phyloP scores from a whole-genome alignment of 2,113 vertebrate species.

The Stictonetta naevosa region DNA sequence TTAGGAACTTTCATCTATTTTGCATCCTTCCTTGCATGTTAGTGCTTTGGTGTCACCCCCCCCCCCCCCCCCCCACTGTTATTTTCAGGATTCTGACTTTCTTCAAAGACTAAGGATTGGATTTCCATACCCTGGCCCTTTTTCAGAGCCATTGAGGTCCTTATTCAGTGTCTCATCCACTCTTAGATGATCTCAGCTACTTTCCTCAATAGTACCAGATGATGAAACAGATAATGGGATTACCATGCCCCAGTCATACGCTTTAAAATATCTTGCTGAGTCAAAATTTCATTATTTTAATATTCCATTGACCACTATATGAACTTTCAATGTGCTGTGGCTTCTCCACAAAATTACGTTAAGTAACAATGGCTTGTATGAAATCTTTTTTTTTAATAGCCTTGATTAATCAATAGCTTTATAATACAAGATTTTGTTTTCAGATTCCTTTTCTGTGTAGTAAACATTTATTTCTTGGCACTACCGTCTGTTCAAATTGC shows the following conservation, averaged over 20 bases:
- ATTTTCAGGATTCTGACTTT: not conserved
- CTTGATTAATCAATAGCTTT: not conserved
- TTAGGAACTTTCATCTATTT: not conserved
- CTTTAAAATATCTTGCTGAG: not conserved
- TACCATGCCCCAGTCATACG: not conserved
- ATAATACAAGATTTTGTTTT: not conserved
- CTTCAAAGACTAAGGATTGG: not conserved
- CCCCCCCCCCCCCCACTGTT: not conserved
- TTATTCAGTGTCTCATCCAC: not conserved
- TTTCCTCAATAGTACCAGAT: not conserved
- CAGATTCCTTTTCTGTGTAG: not conserved
- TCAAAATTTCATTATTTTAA: slow-evolving; percentile 50
- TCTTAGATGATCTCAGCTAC: not conserved
- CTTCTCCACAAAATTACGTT: slow-evolving; percentile 6
- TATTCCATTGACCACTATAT: not conserved
- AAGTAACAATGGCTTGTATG: not conserved
- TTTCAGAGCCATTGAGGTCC: not conserved
- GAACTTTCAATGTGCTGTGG: not conserved
- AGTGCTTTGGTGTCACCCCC: not conserved
- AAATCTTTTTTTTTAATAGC: not conserved
- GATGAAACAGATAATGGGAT: slow-evolving; percentile 4
- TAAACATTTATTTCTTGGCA: not conserved
- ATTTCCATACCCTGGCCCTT: not conserved
- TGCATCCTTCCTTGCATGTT: not conserved
- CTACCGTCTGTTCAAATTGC: not conserved